A percentile compares a stretch with the other conserved stretches of the same genome.
Evolutionary conservation across 2,797 vertebrate genomes (phyloP).

Genomic region (Geotrypetes seraphini): DNA sequence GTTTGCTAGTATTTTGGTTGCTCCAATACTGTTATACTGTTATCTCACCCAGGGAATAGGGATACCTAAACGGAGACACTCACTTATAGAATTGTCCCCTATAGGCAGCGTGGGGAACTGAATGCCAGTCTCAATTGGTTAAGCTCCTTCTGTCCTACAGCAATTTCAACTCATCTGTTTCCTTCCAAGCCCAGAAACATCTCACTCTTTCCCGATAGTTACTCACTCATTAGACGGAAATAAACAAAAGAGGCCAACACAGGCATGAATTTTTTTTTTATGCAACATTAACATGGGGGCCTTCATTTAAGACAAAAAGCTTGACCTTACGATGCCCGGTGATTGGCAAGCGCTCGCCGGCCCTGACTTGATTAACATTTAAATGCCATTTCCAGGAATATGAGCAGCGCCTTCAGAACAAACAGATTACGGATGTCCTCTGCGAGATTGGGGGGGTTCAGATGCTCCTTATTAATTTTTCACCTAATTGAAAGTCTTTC

Average conservation of each 20-base stretch:
- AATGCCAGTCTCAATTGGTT: no score
- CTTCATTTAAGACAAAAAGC: conserved; percentile 47
- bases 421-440: conserved; percentile 43
- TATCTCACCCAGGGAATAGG: no score
- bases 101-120: no score
- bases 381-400: conserved; percentile 60
- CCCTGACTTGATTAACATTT: conserved; percentile 71
- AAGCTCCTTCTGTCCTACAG: no score
- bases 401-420: conserved; percentile 40
- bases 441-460: conserved; percentile 23
- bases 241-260: conserved; percentile 26
- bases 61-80: no score
- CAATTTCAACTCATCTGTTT: conserved; percentile 43
- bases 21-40: no score
- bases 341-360: conserved; percentile 39
- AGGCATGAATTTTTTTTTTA: no score
- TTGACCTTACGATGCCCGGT: conserved; percentile 46
- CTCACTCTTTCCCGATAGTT: conserved; percentile 15
- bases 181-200: conserved; percentile 40
- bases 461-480: conserved; percentile 28
- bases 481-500: conserved; percentile 23
- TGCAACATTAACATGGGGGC: conserved; percentile 34
- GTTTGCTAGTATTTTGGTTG: no score
- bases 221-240: conserved; percentile 27
- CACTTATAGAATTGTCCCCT: no score